A percentile compares a stretch with the other conserved stretches of the same genome.
These are phyloP conservation scores for Tiliqua scincoides DNA, from an alignment of 2,113 vertebrate species.

Conservation along the genomic window DNA sequence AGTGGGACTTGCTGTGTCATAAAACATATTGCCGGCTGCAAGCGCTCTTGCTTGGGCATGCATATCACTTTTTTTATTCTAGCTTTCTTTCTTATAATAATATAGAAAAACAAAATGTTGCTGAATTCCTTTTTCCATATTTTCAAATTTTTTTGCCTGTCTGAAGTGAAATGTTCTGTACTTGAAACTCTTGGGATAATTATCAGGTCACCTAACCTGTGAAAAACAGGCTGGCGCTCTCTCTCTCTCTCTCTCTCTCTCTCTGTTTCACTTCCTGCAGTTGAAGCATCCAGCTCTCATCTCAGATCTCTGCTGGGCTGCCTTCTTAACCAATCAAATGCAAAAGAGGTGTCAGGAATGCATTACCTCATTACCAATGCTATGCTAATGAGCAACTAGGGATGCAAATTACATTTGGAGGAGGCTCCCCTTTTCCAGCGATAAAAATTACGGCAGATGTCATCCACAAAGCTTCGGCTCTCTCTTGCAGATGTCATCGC, in stretches of 20 bases:
- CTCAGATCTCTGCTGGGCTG: constrained; percentile 7
- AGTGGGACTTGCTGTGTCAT: neutral
- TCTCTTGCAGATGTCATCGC: constrained; percentile 15
- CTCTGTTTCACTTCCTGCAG: too few species aligned
- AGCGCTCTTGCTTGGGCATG: neutral
- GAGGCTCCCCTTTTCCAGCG: neutral
- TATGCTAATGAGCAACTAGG: constrained; percentile 23
- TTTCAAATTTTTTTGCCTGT: neutral
- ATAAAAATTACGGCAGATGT: constrained; percentile 30
- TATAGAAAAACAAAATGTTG: neutral
- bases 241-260: neutral
- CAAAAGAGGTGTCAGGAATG: neutral
- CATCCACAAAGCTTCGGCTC: neutral
- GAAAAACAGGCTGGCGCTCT: neutral
- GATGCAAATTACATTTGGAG: constrained; percentile 23
- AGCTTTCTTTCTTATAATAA: neutral
- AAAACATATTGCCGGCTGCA: neutral
- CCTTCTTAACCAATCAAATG: constrained; percentile 33
- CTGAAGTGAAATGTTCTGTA: neutral
- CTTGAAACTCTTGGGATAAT: neutral
- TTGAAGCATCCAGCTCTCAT: neutral
- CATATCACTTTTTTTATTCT: neutral
- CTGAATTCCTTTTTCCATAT: neutral
- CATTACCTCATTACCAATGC: constrained; percentile 31
- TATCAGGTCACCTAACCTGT: constrained; percentile 2